phyloP scores from a whole-genome alignment of 2,797 vertebrate species.

The Natrix natrix region DNA sequence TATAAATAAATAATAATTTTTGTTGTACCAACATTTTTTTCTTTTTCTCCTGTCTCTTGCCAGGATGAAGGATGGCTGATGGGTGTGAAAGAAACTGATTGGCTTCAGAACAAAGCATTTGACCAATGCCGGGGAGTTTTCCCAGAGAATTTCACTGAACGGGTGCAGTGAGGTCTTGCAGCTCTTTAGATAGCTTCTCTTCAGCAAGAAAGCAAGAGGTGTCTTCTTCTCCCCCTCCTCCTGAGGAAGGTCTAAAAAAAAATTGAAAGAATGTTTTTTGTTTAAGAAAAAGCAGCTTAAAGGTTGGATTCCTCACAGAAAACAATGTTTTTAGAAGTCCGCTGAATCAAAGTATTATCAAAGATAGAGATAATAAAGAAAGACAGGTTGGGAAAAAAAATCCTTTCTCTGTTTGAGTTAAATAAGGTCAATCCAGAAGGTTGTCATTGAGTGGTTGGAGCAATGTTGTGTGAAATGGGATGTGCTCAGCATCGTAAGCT shows the following conservation, averaged over 20 bases:
- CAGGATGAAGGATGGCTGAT: conserved; percentile 99
- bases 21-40: background rate
- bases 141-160: conserved; percentile 97
- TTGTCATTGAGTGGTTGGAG: conserved; percentile 45
- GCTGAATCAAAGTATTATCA: conserved; percentile 53
- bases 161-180: conserved; percentile 77
- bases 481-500: conserved; percentile 3
- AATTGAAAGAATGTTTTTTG: conserved; percentile 43
- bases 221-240: background rate
- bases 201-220: conserved; percentile 57
- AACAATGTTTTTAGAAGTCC: conserved; percentile 55
- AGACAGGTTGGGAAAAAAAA: conserved; percentile 50
- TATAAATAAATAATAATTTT: background rate
- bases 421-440: conserved; percentile 55
- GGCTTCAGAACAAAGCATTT: conserved; percentile 86
- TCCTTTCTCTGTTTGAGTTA: conserved; percentile 51
- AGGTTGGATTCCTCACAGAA: conserved; percentile 64
- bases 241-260: conserved; percentile 47
- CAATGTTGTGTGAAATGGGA: conserved; percentile 36
- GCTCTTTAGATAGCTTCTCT: conserved; percentile 34
- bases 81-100: conserved; percentile 89
- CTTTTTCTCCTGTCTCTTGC: conserved; percentile 15
- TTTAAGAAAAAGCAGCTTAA: conserved; percentile 42
- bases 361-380: conserved; percentile 54
- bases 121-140: conserved; percentile 88